phyloP scores from a whole-genome alignment of 2,888 invertebrate species.

The Polietes domitor region DNA sequence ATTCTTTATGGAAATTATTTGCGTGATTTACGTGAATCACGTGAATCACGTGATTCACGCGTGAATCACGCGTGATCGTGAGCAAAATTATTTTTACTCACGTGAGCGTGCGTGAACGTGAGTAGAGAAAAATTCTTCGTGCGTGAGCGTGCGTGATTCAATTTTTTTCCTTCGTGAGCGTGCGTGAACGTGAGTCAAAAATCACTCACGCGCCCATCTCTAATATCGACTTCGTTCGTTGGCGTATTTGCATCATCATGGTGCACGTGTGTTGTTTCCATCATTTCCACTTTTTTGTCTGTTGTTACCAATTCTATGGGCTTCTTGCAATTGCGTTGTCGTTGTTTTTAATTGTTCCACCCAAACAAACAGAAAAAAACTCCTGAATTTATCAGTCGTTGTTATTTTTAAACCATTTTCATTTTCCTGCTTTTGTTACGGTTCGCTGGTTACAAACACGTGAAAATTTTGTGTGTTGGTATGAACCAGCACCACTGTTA shows the following conservation, averaged over 20 bases:
- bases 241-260: conserved; percentile 56
- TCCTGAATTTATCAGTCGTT: conserved; percentile 32
- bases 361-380: conserved; percentile 41
- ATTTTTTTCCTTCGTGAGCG: too few relatives aligned
- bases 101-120: too few relatives aligned
- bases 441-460: conserved; percentile 56
- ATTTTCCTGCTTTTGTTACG: conserved; percentile 61
- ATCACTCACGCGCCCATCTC: too few relatives aligned
- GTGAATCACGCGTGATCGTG: too few relatives aligned
- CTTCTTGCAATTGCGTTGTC: conserved; percentile 53
- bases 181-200: too few relatives aligned
- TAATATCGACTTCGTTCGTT: not conserved
- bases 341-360: conserved; percentile 58
- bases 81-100: too few relatives aligned
- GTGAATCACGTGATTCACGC: too few relatives aligned
- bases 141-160: too few relatives aligned
- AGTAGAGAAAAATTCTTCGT: too few relatives aligned
- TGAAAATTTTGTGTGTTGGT: conserved; percentile 57
- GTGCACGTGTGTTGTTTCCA: conserved; percentile 49
- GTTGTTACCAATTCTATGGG: conserved; percentile 55
- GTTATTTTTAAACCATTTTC: conserved; percentile 52
- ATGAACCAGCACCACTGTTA: conserved; percentile 52
- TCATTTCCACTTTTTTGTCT: conserved; percentile 18
- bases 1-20: too few relatives aligned
- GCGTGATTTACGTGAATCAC: too few relatives aligned